These are phyloP conservation scores for Entosphenus tridentatus DNA, from an alignment of 2,113 vertebrate species.

Conservation along the genomic window DNA sequence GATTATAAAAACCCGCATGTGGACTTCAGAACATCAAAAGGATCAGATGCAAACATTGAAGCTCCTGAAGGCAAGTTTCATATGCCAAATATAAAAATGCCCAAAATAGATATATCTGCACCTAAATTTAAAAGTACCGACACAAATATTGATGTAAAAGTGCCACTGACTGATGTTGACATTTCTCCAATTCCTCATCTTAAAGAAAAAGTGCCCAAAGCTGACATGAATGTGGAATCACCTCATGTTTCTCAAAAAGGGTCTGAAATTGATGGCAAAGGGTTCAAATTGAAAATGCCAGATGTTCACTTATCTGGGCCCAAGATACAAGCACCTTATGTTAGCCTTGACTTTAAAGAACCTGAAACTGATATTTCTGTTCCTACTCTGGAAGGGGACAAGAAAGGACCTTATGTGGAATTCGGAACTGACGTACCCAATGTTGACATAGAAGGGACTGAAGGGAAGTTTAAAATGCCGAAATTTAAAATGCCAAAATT, in stretches of 20 bases:
- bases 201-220: too few relatives aligned
- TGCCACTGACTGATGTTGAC: too few relatives aligned
- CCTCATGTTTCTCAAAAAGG: too few relatives aligned
- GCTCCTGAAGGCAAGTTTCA: slow-evolving; percentile 3
- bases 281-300: too few relatives aligned
- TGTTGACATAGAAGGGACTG: slow-evolving; percentile 17
- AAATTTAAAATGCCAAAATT: slow-evolving; percentile 38
- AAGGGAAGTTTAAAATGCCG: slow-evolving; percentile 27
- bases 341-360: too few relatives aligned
- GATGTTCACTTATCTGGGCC: too few relatives aligned
- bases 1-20: not conserved
- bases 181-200: too few relatives aligned
- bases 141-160: not conserved
- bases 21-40: not conserved
- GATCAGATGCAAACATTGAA: slow-evolving; percentile 1
- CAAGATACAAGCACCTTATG: too few relatives aligned
- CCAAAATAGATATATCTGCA: not conserved
- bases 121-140: not conserved
- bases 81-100: slow-evolving; percentile 2
- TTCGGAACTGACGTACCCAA: slow-evolving; percentile 14
- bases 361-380: too few relatives aligned
- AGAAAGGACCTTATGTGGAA: slow-evolving; percentile 17
- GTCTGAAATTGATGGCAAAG: too few relatives aligned
- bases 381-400: not conserved
- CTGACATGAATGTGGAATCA: too few relatives aligned